Percentiles rank a stretch among this genome's conserved stretches.
These are phyloP conservation scores for Promerops cafer DNA, from an alignment of 2,113 vertebrate genomes.

Conservation along the genomic window DNA sequence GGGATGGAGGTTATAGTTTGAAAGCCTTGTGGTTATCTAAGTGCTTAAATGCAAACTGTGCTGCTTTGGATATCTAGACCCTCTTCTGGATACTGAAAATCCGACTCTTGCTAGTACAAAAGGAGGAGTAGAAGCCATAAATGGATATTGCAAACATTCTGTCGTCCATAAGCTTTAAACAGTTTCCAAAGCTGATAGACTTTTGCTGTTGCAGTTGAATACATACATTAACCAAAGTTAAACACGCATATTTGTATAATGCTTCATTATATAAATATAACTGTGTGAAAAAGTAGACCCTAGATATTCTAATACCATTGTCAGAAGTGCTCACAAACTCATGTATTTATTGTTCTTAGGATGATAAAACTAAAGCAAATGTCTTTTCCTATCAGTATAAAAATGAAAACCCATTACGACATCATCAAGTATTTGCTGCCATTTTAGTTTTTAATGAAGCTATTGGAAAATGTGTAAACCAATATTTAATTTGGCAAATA, in stretches of 20 bases:
- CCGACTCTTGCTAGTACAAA: neutral
- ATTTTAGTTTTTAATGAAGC: neutral
- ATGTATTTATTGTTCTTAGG: conserved; percentile 11
- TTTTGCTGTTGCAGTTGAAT: neutral
- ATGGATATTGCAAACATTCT: neutral
- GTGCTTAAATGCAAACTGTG: neutral
- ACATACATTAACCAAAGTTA: conserved; percentile 33
- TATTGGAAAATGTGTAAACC: neutral
- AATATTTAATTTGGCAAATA: neutral
- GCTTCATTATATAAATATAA: neutral
- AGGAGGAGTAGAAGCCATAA: neutral
- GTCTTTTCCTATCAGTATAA: neutral
- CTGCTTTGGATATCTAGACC: neutral
- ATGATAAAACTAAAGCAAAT: neutral
- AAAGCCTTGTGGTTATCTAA: neutral
- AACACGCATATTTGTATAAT: neutral
- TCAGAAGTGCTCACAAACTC: neutral
- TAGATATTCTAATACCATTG: neutral
- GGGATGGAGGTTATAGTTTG: accelerated
- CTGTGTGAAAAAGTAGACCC: neutral
- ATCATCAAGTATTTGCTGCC: neutral
- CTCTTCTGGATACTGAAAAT: neutral
- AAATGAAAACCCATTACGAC: neutral
- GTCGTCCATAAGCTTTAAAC: neutral
- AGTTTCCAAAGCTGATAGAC: neutral